Evolutionary conservation across 2,797 vertebrate genomes (phyloP).

Genomic region (Artibeus jamaicensis): DNA sequence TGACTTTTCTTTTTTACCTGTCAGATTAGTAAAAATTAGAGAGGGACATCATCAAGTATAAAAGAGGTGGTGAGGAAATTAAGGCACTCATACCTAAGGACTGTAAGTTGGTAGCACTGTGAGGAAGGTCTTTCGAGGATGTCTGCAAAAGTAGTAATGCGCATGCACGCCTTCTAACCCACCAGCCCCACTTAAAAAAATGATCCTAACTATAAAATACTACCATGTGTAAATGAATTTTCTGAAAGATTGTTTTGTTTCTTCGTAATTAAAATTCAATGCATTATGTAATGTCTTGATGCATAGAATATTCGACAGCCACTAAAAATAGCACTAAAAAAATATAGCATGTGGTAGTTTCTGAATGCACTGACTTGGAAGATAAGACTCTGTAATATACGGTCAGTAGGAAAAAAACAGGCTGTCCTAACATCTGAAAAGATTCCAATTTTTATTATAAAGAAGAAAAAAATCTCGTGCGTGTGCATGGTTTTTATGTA

Average conservation of each 20-base stretch:
- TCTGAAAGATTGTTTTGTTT: neutral
- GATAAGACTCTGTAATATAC: neutral
- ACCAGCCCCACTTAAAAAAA: neutral
- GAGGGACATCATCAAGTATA: neutral
- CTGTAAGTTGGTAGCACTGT: neutral
- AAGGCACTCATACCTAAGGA: neutral
- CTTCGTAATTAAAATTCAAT: neutral
- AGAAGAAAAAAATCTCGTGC: neutral
- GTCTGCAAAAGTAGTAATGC: neutral
- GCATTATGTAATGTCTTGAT: slow-evolving; percentile 6
- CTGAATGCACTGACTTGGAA: slow-evolving; percentile 13
- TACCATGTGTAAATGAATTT: neutral
- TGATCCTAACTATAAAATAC: neutral
- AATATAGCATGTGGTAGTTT: neutral
- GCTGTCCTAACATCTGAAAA: slow-evolving; percentile 5
- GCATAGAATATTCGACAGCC: neutral
- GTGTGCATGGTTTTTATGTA: neutral
- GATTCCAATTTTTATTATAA: neutral
- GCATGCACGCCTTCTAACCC: neutral
- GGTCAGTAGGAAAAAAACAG: slow-evolving; percentile 1
- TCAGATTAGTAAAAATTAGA: slow-evolving; percentile 9
- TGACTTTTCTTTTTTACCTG: neutral
- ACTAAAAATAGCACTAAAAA: slow-evolving; percentile 2
- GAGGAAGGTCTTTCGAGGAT: neutral
- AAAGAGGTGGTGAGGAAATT: neutral